phyloP scores from a whole-genome alignment of 1,140 invertebrate genomes.

The Berghia stephanieae region DNA sequence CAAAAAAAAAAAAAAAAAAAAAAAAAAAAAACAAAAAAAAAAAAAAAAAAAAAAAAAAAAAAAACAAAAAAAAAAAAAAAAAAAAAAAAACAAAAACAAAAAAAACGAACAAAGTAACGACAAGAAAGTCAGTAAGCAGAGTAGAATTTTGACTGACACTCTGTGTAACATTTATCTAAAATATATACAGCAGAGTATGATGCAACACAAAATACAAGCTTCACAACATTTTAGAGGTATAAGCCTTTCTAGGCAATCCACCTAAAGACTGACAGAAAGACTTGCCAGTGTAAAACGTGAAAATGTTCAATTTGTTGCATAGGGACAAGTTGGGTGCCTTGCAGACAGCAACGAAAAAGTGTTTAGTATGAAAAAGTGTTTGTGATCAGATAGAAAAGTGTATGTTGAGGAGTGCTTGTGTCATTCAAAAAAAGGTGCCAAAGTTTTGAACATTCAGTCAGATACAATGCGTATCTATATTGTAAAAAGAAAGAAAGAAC shows the following conservation, averaged over 20 bases:
- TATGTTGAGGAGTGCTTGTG: conserved; percentile 36
- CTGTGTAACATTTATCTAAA: conserved; percentile 32
- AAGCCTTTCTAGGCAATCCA: conserved; percentile 36
- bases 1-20: too few relatives aligned
- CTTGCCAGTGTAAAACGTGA: conserved; percentile 38
- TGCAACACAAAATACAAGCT: conserved; percentile 33
- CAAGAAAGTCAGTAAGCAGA: conserved; percentile 39
- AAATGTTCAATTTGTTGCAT: conserved; percentile 33
- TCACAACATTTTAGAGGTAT: conserved; percentile 33
- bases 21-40: too few relatives aligned
- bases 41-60: too few relatives aligned
- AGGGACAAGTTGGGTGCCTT: conserved; percentile 1
- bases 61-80: too few relatives aligned
- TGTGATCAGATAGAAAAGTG: conserved; percentile 27
- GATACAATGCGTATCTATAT: conserved; percentile 30
- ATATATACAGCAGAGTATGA: conserved; percentile 36
- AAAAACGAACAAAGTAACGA: too few relatives aligned
- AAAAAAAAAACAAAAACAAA: too few relatives aligned
- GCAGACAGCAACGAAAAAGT: conserved; percentile 21
- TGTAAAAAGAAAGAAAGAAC: conserved; percentile 23
- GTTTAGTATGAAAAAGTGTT: neutral
- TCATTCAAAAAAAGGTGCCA: conserved; percentile 32
- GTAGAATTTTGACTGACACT: conserved; percentile 24
- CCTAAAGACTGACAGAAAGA: conserved; percentile 35
- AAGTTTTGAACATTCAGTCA: neutral